A percentile compares a stretch with the other conserved stretches of the same genome.
Conservation (phyloP, 2,888 invertebrate genomes). For the Drosophila tanythrix region DNA sequence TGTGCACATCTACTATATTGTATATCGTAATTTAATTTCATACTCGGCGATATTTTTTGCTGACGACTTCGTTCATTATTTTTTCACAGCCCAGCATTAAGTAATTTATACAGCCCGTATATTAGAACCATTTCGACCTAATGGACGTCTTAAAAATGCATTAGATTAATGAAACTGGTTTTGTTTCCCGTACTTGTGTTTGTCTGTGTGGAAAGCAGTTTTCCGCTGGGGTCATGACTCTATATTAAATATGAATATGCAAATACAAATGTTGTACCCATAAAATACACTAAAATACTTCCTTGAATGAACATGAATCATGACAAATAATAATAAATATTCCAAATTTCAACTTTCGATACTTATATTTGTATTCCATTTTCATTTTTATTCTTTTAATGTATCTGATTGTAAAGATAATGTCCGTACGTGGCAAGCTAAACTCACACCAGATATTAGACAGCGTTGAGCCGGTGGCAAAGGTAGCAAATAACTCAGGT, state of each 20-base stretch:
- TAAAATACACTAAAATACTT: not conserved
- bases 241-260: not conserved
- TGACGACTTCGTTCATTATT: slow-evolving; percentile 41
- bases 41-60: slow-evolving; percentile 45
- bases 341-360: not conserved
- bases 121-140: slow-evolving; percentile 57
- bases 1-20: not conserved
- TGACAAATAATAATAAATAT: not conserved
- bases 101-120: slow-evolving; percentile 61
- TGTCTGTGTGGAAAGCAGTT: not conserved
- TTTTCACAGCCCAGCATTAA: slow-evolving; percentile 51
- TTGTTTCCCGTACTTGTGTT: slow-evolving; percentile 18
- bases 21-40: slow-evolving; percentile 64
- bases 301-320: slow-evolving; percentile 2
- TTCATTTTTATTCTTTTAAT: not conserved
- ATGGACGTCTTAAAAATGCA: slow-evolving; percentile 62
- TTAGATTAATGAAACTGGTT: slow-evolving; percentile 69
- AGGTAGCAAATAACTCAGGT: slow-evolving; percentile 59
- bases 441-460: slow-evolving; percentile 1
- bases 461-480: slow-evolving; percentile 7
- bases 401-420: slow-evolving; percentile 3
- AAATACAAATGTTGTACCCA: not conserved
- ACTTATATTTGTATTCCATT: not conserved
- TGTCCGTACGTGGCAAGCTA: not conserved
- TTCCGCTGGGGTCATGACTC: slow-evolving; percentile 13